A percentile compares a stretch with the other conserved stretches of the same genome.
Evolutionary conservation across 2,888 invertebrate species (phyloP).

Genomic region (Latrodectus hesperus): DNA sequence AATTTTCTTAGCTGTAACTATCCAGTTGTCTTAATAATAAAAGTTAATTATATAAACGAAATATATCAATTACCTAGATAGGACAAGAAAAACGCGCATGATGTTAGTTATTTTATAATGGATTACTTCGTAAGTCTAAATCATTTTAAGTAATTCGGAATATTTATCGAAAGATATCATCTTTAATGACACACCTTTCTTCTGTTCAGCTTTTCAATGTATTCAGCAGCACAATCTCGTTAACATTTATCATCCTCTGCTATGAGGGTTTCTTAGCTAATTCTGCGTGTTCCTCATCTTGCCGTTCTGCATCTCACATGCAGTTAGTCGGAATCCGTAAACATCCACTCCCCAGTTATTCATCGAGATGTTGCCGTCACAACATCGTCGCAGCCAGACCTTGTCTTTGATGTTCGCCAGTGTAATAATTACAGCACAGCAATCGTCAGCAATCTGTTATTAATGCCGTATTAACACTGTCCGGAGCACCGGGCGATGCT

Average conservation of each 20-base stretch:
- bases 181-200: too few species aligned
- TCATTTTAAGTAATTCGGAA: too few species aligned
- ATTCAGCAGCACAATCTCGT: too few species aligned
- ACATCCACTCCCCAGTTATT: not conserved
- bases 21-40: too few species aligned
- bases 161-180: too few species aligned
- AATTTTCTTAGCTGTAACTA: too few species aligned
- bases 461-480: conserved; percentile 63
- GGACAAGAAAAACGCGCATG: too few species aligned
- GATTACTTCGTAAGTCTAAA: too few species aligned
- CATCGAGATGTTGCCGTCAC: not conserved
- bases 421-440: conserved; percentile 14
- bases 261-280: not conserved
- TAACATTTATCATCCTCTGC: not conserved
- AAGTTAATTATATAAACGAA: too few species aligned
- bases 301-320: not conserved
- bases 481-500: conserved; percentile 34
- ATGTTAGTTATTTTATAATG: too few species aligned
- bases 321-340: not conserved
- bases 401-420: not conserved
- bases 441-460: conserved; percentile 43
- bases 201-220: too few species aligned
- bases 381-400: not conserved
- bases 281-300: not conserved
- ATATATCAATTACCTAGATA: too few species aligned